A percentile compares a stretch with the other conserved stretches of the same genome.
phyloP scores from a whole-genome alignment of 2,797 vertebrate species.

The Danio jaintianensis region DNA sequence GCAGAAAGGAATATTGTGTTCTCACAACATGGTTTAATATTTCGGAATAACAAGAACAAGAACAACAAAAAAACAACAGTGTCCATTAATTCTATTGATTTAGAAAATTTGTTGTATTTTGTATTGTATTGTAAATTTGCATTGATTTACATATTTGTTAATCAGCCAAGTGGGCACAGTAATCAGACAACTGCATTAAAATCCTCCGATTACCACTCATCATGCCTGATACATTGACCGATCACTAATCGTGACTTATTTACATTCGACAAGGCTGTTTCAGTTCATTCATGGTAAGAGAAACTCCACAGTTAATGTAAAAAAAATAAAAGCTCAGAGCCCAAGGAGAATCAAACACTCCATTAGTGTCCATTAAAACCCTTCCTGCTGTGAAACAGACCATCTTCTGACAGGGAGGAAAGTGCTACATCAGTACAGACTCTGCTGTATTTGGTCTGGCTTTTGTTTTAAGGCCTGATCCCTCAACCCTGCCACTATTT shows the following conservation, averaged over 20 bases:
- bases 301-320: slow-evolving; percentile 5
- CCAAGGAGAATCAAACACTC: slow-evolving; percentile 10
- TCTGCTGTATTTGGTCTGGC: slow-evolving; percentile 70
- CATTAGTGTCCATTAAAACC: slow-evolving; percentile 21
- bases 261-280: not conserved
- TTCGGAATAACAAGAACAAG: not conserved
- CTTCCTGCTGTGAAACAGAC: slow-evolving; percentile 15
- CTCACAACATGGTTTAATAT: not conserved
- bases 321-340: not conserved
- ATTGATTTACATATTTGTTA: not conserved
- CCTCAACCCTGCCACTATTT: slow-evolving; percentile 60
- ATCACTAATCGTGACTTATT: not conserved
- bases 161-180: not conserved
- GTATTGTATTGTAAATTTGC: too few species aligned
- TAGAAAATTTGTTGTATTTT: too few species aligned
- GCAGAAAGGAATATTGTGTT: too few species aligned
- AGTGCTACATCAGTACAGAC: slow-evolving; percentile 60
- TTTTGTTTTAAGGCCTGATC: slow-evolving; percentile 66
- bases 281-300: not conserved
- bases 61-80: too few species aligned
- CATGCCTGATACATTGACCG: not conserved
- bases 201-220: not conserved
- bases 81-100: not conserved
- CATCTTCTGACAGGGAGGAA: slow-evolving; percentile 33
- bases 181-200: not conserved